Evolutionary conservation across 2,797 vertebrate species (phyloP).

Genomic region (Echeneis naucrates): DNA sequence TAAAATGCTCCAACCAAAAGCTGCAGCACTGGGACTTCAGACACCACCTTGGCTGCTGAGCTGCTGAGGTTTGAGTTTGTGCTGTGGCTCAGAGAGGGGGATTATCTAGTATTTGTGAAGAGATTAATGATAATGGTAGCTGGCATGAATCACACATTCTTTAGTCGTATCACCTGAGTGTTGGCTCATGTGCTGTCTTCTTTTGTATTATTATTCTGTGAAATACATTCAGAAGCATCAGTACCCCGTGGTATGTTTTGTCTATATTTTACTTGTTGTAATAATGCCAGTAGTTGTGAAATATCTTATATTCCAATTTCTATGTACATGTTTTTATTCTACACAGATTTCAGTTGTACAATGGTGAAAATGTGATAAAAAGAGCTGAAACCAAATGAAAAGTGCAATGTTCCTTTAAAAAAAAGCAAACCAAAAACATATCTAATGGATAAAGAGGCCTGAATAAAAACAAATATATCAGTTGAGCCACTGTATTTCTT

Average conservation of each 20-base stretch:
- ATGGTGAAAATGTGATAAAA: background rate
- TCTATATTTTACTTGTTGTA: background rate
- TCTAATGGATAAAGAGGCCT: background rate
- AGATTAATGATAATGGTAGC: conserved; percentile 35
- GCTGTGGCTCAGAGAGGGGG: conserved; percentile 6
- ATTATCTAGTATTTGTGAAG: conserved; percentile 28
- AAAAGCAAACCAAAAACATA: too few species aligned
- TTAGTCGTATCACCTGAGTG: conserved; percentile 11
- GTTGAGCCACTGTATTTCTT: too few species aligned
- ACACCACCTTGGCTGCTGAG: conserved; percentile 19
- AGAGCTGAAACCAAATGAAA: background rate
- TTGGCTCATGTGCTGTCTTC: background rate
- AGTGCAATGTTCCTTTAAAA: background rate
- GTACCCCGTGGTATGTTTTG: background rate
- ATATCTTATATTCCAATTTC: too few species aligned
- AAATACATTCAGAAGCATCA: background rate
- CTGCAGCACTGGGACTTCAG: conserved; percentile 10
- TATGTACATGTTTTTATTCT: background rate
- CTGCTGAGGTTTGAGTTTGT: conserved; percentile 13
- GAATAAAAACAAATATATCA: background rate
- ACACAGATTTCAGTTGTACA: background rate
- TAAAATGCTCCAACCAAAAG: background rate
- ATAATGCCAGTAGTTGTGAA: too few species aligned
- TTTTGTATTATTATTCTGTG: background rate
- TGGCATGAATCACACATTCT: conserved; percentile 33